A percentile compares a stretch with the other conserved stretches of the same genome.
These are phyloP conservation scores for Lasioglossum pauxillum DNA, from an alignment of 2,888 invertebrate species.

Conservation along the genomic window DNA sequence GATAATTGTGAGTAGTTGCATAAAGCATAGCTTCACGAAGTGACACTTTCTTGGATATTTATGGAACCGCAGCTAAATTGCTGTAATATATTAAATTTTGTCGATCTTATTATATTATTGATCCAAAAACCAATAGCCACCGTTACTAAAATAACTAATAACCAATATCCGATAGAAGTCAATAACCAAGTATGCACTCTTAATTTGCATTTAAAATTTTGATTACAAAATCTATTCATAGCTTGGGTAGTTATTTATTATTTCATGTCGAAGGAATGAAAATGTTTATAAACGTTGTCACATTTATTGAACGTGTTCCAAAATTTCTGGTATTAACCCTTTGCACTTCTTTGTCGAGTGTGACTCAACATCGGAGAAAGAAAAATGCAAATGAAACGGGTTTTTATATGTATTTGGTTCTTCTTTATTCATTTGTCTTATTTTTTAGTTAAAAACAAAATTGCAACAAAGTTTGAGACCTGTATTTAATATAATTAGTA, in stretches of 20 bases:
- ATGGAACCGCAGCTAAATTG: not conserved
- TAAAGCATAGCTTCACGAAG: not conserved
- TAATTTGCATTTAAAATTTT: not conserved
- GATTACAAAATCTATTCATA: not conserved
- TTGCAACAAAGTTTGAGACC: too few species aligned
- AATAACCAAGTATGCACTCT: not conserved
- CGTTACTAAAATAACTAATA: not conserved
- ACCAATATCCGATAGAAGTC: not conserved
- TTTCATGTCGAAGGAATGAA: not conserved
- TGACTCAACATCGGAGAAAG: too few species aligned
- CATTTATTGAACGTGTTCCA: not conserved
- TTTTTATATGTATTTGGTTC: too few species aligned
- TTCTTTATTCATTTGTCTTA: too few species aligned
- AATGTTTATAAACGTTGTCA: not conserved
- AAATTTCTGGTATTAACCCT: not conserved
- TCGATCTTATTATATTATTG: not conserved
- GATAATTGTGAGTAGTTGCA: not conserved
- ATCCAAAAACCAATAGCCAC: not conserved
- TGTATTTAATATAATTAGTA: too few species aligned
- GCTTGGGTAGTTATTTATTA: not conserved
- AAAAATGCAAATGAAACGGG: too few species aligned
- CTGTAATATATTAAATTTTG: not conserved
- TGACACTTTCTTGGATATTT: not conserved
- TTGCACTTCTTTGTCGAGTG: too few species aligned
- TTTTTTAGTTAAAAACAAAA: too few species aligned